A percentile compares a stretch with the other conserved stretches of the same genome.
Evolutionary conservation across 2,113 vertebrate genomes (phyloP).

Genomic region (Crotalus tigris): DNA sequence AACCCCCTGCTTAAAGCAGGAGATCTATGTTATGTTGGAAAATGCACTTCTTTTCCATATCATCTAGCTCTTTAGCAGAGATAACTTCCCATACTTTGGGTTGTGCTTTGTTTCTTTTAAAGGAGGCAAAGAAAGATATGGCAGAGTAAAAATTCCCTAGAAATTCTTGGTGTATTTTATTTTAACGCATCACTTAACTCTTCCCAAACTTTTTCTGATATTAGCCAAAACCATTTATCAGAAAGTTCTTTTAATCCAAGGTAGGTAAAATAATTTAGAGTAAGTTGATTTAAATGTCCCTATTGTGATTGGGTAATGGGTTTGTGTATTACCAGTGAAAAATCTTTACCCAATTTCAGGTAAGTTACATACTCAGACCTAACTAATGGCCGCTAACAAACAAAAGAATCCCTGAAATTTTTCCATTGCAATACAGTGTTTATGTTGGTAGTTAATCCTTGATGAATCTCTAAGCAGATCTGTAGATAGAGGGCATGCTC

Average conservation of each 20-base stretch:
- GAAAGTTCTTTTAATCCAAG: not conserved
- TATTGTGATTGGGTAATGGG: not conserved
- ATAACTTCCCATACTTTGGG: not conserved
- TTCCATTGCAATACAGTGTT: not conserved
- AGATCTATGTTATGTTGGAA: not conserved
- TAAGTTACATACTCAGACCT: not conserved
- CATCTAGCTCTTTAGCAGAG: not conserved
- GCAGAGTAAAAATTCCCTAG: not conserved
- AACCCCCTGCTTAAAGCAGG: not conserved
- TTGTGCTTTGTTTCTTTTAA: not conserved
- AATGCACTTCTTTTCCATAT: not conserved
- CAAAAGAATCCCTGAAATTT: not conserved
- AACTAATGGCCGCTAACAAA: not conserved
- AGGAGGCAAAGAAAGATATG: not conserved
- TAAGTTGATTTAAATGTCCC: too few relatives aligned
- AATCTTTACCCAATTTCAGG: not conserved
- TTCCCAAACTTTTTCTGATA: not conserved
- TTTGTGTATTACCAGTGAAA: not conserved
- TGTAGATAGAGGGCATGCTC: not conserved
- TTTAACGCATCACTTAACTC: not conserved
- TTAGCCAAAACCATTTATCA: not conserved
- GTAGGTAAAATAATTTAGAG: not conserved
- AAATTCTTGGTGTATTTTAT: not conserved
- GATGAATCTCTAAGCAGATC: not conserved
- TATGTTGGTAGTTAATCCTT: not conserved